Base-by-base conservation (phyloP, 2,888 invertebrate species). In the Tinea pellionella region DNA sequence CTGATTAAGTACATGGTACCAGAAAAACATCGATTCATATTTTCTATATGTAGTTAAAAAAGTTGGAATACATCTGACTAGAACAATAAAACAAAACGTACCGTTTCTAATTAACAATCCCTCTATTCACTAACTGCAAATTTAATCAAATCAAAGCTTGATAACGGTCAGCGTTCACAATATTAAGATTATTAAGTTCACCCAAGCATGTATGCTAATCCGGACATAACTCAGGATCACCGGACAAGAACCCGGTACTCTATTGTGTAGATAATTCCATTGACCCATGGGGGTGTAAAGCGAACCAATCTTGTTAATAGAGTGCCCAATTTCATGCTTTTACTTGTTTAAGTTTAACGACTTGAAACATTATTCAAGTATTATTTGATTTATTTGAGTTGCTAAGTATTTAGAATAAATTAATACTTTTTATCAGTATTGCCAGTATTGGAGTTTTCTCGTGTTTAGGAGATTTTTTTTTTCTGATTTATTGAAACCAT, bases 191-290 rank as follows among this genome's bases (percentile, higher is more conserved):
- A 57, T 57, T 57, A 57, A 57, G 32, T 15, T 15, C 57, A 9
- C 15, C 57, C 57, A 57, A 30, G 57, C 32, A 32, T 47, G 47
- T 59, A 59, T 59, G 59, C 29, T 59, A 59, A 59, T 59, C 59
- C 59, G 24, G 47, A 12, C 59, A 59, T 59, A 59, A 59, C 47
- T 59, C 59, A 59, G 59, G 59, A 59, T 59, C 18, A 59, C 59
- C 15, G 59, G 59, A 43, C 47, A 15, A 42, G 47, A 43, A 16
- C 47, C 47, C 47, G 30, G 24, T 13, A 43, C 57, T 15, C 47
- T 18, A 59, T 59, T 59, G 59, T 59, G 41, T 41, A 12, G 11
- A 18, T 47, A 19, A 55, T 55, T n/a, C 55, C 13, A 32, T 32
- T 57, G 57, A 57, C 57, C 57, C 57, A 13, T 57, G 32, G 57